These are phyloP conservation scores for Lampropteryx suffumata DNA, from an alignment of 2,888 invertebrate species.

Conservation along the genomic window DNA sequence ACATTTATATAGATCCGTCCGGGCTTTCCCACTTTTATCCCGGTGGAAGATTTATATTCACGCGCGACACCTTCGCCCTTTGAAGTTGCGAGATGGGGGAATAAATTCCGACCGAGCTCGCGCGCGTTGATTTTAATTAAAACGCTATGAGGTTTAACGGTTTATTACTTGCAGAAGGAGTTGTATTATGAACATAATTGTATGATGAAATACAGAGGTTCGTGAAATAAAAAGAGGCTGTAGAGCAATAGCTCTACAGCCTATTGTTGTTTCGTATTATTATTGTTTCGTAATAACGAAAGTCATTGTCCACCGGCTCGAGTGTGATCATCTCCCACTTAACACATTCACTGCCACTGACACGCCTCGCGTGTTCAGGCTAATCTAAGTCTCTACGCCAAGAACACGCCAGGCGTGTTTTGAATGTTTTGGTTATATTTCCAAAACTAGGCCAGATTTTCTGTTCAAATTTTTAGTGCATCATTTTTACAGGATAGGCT, in stretches of 20 bases:
- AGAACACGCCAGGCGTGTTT: too few species aligned
- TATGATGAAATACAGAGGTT: constrained; percentile 38
- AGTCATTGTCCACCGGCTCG: constrained; percentile 56
- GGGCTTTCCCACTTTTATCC: constrained; percentile 66
- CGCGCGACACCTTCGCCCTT: constrained; percentile 75
- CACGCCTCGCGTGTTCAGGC: too few species aligned
- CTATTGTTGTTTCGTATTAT: too few species aligned
- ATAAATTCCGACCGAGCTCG: constrained; percentile 66
- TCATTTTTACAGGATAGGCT: too few species aligned
- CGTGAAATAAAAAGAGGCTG: constrained; percentile 46
- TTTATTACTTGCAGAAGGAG: constrained; percentile 41
- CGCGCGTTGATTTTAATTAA: constrained; percentile 74
- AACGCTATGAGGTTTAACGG: constrained; percentile 63
- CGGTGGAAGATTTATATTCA: constrained; percentile 71
- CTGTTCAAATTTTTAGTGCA: too few species aligned
- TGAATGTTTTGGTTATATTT: too few species aligned
- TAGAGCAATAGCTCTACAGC: too few species aligned
- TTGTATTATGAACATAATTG: constrained; percentile 17
- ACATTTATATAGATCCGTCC: constrained; percentile 71
- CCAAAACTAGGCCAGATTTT: too few species aligned
- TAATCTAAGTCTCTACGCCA: too few species aligned
- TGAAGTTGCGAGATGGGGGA: constrained; percentile 71
- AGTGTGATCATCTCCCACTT: constrained; percentile 71
- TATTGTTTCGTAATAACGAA: too few species aligned
- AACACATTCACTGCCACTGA: too few species aligned